Evolutionary conservation across 92 coral and sea anemone genomes (phyloP).

Genomic region (Muricea muricata): DNA sequence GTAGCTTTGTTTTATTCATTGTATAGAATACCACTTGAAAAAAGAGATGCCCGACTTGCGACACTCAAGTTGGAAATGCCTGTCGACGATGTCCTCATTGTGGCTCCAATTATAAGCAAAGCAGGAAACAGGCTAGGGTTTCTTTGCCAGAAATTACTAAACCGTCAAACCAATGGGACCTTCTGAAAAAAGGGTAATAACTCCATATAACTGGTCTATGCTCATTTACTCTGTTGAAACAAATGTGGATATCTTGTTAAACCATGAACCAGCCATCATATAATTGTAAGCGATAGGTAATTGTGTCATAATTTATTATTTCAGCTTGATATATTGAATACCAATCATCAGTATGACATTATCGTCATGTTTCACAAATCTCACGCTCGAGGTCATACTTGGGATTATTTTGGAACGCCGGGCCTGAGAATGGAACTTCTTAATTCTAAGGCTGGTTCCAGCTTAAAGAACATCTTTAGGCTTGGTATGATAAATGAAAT

Average conservation of each 20-base stretch:
- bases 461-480: slow-evolving; percentile 10
- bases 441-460: slow-evolving; percentile 17
- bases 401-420: slow-evolving; percentile 54
- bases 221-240: too few species aligned
- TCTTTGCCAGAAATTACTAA: neutral
- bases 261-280: too few species aligned
- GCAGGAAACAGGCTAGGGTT: neutral
- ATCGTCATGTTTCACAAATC: slow-evolving; percentile 47
- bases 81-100: neutral
- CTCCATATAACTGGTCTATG: too few species aligned
- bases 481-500: slow-evolving; percentile 14
- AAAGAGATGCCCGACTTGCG: slow-evolving; percentile 8
- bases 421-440: slow-evolving; percentile 19
- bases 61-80: slow-evolving; percentile 2
- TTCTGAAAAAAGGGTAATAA: neutral
- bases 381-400: slow-evolving; percentile 53
- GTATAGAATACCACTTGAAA: neutral
- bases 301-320: neutral
- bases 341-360: slow-evolving; percentile 55
- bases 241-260: too few species aligned
- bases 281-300: neutral
- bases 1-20: neutral
- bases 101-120: neutral
- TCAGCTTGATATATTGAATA: slow-evolving; percentile 40
- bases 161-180: slow-evolving; percentile 27